phyloP scores from a whole-genome alignment of 2,797 vertebrate genomes.

The Syngnathus acus region DNA sequence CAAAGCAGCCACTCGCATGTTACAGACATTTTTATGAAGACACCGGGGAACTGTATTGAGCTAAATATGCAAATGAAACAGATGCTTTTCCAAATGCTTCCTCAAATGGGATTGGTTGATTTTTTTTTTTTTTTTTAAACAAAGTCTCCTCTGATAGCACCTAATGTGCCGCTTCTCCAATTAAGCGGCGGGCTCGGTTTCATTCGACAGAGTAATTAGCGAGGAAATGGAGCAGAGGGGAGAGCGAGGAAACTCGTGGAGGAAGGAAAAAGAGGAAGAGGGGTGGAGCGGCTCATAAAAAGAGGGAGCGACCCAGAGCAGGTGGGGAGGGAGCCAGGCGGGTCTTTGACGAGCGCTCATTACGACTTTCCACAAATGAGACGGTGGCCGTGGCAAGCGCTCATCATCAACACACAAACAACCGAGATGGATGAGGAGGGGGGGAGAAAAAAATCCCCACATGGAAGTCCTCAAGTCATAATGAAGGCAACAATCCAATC shows the following conservation, averaged over 20 bases:
- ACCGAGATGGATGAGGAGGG: background rate
- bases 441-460: slow-evolving; percentile 28
- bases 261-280: slow-evolving; percentile 57
- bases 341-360: slow-evolving; percentile 51
- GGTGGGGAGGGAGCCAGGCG: slow-evolving; percentile 60
- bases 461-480: slow-evolving; percentile 58
- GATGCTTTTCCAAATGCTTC: slow-evolving; percentile 63
- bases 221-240: slow-evolving; percentile 57
- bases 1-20: background rate
- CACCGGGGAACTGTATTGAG: background rate
- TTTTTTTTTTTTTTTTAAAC: slow-evolving; percentile 42
- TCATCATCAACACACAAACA: slow-evolving; percentile 36
- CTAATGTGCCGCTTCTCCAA: slow-evolving; percentile 65
- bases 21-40: background rate
- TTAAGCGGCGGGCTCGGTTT: slow-evolving; percentile 68
- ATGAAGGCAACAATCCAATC: slow-evolving; percentile 54
- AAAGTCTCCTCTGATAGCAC: slow-evolving; percentile 66
- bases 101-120: slow-evolving; percentile 46
- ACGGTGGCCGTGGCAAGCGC: slow-evolving; percentile 39
- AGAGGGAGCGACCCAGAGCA: slow-evolving; percentile 52
- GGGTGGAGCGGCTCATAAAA: slow-evolving; percentile 46
- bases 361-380: slow-evolving; percentile 47
- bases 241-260: slow-evolving; percentile 38
- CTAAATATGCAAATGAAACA: slow-evolving; percentile 62
- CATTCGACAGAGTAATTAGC: slow-evolving; percentile 71